Evolutionary conservation across 2,888 invertebrate species (phyloP), one percentile per base, ranked within the genome.

Genomic region (Apotomis betuletana): DNA sequence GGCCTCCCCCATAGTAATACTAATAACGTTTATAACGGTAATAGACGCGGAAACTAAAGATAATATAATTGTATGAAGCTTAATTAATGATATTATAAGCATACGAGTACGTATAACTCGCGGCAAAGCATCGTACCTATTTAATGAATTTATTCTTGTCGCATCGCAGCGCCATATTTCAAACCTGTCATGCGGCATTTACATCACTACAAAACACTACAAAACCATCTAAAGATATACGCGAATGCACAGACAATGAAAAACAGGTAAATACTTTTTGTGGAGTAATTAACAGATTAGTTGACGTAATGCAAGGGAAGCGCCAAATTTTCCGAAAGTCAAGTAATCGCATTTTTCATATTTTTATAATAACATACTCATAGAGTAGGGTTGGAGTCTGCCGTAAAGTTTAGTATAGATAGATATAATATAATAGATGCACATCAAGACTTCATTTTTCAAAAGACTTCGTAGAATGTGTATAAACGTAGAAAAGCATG

Each of bases 131-230:
- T 57, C 10, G 3, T 36, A 57, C 41, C 41, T 57, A 27, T 54
- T 49, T 9, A 15, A 64, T 54, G 15, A 65, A 65, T 65, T 55
- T 64, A 64, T 64, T 54, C 12, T 55, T 6, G 44, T 54, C 44
- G 51, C 49, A 51, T 51, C 61, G 44, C 44, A 55, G 27, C 5
- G 49, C 41, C 55, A 55, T 44, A 55, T 64, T 64, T 64, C 55
- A 55, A 64, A 55, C 27, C 64, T 46, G 55, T 55, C 64, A 64
- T 64, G 64, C 64, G 55, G 55, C 64, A 55, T 64, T 64, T 55
- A 44, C 64, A 44, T 46, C 55, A 57, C 27, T 46, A 12, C 27
- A 49, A 59, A 51, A 38, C 55, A 57, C 27, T 46, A 12, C 27
- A 49, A 59, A 51, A 38, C 6, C 4, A 41, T 27, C 27, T 49